Conservation (phyloP, 2,113 vertebrate genomes). For the Melanotaenia duboulayi region DNA sequence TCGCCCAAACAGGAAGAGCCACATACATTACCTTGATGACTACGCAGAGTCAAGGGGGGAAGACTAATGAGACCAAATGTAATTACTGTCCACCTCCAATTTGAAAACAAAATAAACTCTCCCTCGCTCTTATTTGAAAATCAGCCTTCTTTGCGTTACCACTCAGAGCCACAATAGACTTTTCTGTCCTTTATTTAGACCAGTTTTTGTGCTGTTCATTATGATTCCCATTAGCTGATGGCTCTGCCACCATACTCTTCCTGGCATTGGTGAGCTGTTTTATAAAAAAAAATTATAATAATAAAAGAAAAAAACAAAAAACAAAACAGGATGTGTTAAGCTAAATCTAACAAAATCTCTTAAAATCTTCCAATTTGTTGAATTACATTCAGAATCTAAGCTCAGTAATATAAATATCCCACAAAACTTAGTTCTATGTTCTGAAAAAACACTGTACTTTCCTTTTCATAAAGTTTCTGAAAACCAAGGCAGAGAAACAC, state of each 20-base stretch:
- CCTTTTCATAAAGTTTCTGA: slow-evolving; percentile 46
- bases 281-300: slow-evolving; percentile 12
- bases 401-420: slow-evolving; percentile 40
- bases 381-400: slow-evolving; percentile 46
- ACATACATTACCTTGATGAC: slow-evolving; percentile 85
- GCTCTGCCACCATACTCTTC: slow-evolving; percentile 30
- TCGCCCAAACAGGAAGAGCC: slow-evolving; percentile 79
- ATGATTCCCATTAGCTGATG: slow-evolving; percentile 72
- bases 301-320: too few relatives aligned
- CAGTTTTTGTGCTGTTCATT: slow-evolving; percentile 38
- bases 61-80: slow-evolving; percentile 82
- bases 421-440: slow-evolving; percentile 25
- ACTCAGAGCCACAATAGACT: slow-evolving; percentile 46
- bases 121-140: slow-evolving; percentile 58
- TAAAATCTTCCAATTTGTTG: slow-evolving; percentile 43
- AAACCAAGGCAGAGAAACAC: slow-evolving; percentile 39
- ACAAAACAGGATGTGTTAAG: slow-evolving; percentile 49
- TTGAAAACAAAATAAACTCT: slow-evolving; percentile 78
- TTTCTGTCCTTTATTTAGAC: slow-evolving; percentile 64
- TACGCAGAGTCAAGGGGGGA: slow-evolving; percentile 73
- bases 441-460: slow-evolving; percentile 52
- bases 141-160: slow-evolving; percentile 51
- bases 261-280: slow-evolving; percentile 52
- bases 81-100: slow-evolving; percentile 80
- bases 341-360: slow-evolving; percentile 56